Evolutionary conservation across 2,888 invertebrate species (phyloP).

Genomic region (Euphydryas editha): DNA sequence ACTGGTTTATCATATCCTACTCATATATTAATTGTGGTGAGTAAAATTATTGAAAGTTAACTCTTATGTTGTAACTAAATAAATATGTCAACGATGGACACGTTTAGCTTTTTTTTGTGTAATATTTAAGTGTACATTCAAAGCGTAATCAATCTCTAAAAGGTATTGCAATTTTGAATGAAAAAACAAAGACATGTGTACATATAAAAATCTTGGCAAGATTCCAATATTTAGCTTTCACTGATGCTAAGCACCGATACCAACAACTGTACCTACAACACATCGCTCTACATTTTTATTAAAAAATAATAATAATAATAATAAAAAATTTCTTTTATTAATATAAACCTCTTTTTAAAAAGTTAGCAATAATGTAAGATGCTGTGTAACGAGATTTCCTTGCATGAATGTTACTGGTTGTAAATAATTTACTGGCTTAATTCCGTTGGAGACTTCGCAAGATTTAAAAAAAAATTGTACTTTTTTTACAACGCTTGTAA

Average conservation of each 20-base stretch:
- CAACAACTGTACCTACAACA: constrained; percentile 25
- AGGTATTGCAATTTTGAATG: constrained; percentile 22
- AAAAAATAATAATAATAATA: constrained; percentile 10
- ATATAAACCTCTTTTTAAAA: constrained; percentile 23
- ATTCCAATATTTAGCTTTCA: constrained; percentile 28
- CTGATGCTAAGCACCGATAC: constrained; percentile 28
- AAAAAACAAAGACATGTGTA: constrained; percentile 11
- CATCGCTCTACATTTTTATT: constrained; percentile 14
- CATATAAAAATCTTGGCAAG: constrained; percentile 28
- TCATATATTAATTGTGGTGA: background rate
- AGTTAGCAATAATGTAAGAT: constrained; percentile 36
- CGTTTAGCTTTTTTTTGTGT: background rate
- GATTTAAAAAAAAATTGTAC: constrained; percentile 24
- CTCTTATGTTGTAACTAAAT: background rate
- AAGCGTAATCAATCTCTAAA: constrained; percentile 8
- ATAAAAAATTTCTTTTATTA: constrained; percentile 8
- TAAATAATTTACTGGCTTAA: constrained; percentile 33
- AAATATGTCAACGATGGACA: background rate
- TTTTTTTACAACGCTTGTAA: constrained; percentile 32
- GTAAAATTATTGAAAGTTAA: constrained; percentile 13
- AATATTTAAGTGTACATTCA: background rate
- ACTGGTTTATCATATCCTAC: constrained; percentile 5
- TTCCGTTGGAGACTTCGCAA: constrained; percentile 22
- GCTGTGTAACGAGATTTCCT: constrained; percentile 79
- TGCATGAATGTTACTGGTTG: constrained; percentile 74